A percentile compares a stretch with the other conserved stretches of the same genome.
Evolutionary conservation across 2,113 vertebrate genomes (phyloP).

Genomic region (Indri indri): DNA sequence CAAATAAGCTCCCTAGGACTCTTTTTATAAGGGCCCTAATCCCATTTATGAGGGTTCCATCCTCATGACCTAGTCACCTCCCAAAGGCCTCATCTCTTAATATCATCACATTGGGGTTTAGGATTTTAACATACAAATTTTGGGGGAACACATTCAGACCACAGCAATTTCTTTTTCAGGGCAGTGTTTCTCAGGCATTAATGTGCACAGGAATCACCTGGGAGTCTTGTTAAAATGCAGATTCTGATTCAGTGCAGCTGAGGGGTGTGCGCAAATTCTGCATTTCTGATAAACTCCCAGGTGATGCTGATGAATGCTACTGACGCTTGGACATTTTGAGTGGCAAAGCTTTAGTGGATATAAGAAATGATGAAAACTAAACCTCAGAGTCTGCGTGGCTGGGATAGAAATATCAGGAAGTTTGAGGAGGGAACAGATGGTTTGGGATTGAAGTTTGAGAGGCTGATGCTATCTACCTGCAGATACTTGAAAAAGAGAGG

Average conservation of each 20-base stretch:
- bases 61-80: not conserved
- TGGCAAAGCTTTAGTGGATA: not conserved
- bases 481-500: not conserved
- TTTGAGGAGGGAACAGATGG: not conserved
- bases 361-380: not conserved
- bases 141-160: not conserved
- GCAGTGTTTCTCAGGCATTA: not conserved
- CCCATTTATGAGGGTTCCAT: not conserved
- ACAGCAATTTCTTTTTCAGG: not conserved
- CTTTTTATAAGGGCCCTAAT: not conserved
- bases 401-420: not conserved
- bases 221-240: not conserved
- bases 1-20: too few relatives aligned
- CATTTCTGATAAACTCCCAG: not conserved
- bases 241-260: not conserved
- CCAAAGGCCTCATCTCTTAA: not conserved
- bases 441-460: not conserved
- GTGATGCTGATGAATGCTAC: not conserved
- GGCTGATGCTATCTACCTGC: not conserved
- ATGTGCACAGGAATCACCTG: not conserved
- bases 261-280: not conserved
- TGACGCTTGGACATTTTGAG: not conserved
- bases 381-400: not conserved
- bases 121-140: not conserved
- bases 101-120: not conserved